Evolutionary conservation across 1,140 invertebrate genomes (phyloP).

Genomic region (Zaprionus vittiger): DNA sequence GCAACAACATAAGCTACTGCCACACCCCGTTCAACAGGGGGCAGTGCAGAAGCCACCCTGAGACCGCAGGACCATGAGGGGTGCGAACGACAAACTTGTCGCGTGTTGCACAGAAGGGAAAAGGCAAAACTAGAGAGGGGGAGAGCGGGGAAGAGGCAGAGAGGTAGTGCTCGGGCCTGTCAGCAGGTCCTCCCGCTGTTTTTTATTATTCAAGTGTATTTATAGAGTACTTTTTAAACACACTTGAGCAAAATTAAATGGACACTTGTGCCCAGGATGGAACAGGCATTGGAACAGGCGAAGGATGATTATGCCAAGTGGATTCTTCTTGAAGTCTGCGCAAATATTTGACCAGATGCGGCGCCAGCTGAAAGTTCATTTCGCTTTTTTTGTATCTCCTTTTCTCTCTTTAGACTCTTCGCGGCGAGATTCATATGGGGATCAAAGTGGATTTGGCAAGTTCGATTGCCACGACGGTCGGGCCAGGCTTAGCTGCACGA

Average conservation of each 20-base stretch:
- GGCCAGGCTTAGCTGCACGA: slow-evolving; percentile 56
- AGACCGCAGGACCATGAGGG: slow-evolving; percentile 28
- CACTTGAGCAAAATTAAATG: slow-evolving; percentile 77
- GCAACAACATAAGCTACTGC: slow-evolving; percentile 62
- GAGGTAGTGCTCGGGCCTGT: slow-evolving; percentile 34
- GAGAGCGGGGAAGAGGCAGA: slow-evolving; percentile 58
- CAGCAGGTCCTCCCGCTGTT: slow-evolving; percentile 60
- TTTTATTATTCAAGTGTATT: slow-evolving; percentile 48
- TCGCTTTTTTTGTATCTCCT: slow-evolving; percentile 67
- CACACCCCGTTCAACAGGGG: slow-evolving; percentile 29
- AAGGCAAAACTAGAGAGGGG: slow-evolving; percentile 60
- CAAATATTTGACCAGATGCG: slow-evolving; percentile 83
- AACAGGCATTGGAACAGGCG: slow-evolving; percentile 17
- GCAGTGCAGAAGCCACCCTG: slow-evolving; percentile 9
- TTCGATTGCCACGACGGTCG: slow-evolving; percentile 56
- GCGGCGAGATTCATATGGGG: slow-evolving; percentile 68
- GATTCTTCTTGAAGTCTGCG: slow-evolving; percentile 62
- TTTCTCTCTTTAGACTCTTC: background rate
- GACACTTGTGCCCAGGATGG: slow-evolving; percentile 57
- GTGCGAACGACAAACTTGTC: slow-evolving; percentile 58
- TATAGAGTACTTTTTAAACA: slow-evolving; percentile 58
- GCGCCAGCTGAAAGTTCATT: slow-evolving; percentile 32
- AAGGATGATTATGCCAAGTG: slow-evolving; percentile 71
- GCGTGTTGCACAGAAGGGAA: slow-evolving; percentile 54
- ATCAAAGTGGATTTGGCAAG: slow-evolving; percentile 74